Evolutionary conservation across 2,113 vertebrate species (phyloP).

Genomic region (Ursus arctos): DNA sequence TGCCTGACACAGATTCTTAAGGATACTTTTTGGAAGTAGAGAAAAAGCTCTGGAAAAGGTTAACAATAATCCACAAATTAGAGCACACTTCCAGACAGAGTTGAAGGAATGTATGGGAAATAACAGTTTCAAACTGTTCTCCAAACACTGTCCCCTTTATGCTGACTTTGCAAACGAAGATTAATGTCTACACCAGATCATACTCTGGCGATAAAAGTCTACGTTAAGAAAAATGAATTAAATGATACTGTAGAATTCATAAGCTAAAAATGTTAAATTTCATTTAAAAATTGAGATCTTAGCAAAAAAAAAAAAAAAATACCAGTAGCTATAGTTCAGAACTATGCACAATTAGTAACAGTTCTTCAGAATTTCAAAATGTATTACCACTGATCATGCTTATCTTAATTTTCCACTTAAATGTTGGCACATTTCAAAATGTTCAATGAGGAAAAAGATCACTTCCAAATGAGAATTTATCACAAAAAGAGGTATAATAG

Average conservation of each 20-base stretch:
- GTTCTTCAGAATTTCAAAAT: neutral
- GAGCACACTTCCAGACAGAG: neutral
- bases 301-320: neutral
- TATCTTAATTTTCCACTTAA: conserved; percentile 9
- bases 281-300: neutral
- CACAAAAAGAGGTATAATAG: neutral
- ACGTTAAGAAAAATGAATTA: neutral
- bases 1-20: neutral
- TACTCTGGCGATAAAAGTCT: neutral
- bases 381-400: neutral
- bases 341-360: neutral
- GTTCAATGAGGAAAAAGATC: neutral
- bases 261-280: neutral
- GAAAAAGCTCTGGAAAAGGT: neutral
- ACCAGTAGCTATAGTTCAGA: neutral
- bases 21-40: neutral
- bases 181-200: neutral
- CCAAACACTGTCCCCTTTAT: neutral
- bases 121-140: conserved; percentile 24
- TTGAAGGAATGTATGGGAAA: neutral
- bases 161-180: neutral
- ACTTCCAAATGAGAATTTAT: neutral
- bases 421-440: neutral
- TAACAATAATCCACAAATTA: neutral
- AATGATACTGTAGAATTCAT: neutral